These are phyloP conservation scores for Seriola aureovittata DNA, from an alignment of 2,113 vertebrate genomes.

Conservation along the genomic window DNA sequence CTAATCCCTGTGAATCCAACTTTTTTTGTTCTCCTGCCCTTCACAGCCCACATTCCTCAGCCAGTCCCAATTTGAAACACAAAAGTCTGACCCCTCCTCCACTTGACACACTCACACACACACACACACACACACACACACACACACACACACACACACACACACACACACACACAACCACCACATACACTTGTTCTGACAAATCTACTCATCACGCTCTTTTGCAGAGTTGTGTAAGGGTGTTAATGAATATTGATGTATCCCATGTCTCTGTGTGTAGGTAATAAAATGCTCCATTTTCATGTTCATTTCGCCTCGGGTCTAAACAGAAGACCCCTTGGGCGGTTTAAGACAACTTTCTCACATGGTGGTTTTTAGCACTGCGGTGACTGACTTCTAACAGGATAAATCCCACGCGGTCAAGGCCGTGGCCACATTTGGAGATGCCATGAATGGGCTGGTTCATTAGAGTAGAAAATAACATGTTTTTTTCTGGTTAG, in stretches of 20 bases:
- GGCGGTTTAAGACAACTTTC: background rate
- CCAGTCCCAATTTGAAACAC: conserved; percentile 65
- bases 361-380: background rate
- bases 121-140: conserved; percentile 3
- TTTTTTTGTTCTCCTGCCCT: conserved; percentile 59
- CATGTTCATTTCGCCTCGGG: background rate
- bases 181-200: background rate
- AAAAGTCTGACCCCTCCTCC: conserved; percentile 69
- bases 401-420: background rate
- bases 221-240: conserved; percentile 20
- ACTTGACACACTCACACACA: conserved; percentile 25
- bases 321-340: background rate
- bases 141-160: conserved; percentile 27
- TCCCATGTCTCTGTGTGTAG: background rate
- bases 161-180: conserved; percentile 25
- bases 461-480: background rate
- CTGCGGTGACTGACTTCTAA: background rate
- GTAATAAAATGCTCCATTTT: conserved; percentile 2
- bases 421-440: background rate
- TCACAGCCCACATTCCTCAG: conserved; percentile 69
- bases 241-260: conserved; percentile 30
- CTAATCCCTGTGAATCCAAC: conserved; percentile 60
- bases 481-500: background rate
- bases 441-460: background rate
- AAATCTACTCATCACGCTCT: conserved; percentile 25